phyloP scores from a whole-genome alignment of 2,888 invertebrate genomes.

The Agrochola macilenta region DNA sequence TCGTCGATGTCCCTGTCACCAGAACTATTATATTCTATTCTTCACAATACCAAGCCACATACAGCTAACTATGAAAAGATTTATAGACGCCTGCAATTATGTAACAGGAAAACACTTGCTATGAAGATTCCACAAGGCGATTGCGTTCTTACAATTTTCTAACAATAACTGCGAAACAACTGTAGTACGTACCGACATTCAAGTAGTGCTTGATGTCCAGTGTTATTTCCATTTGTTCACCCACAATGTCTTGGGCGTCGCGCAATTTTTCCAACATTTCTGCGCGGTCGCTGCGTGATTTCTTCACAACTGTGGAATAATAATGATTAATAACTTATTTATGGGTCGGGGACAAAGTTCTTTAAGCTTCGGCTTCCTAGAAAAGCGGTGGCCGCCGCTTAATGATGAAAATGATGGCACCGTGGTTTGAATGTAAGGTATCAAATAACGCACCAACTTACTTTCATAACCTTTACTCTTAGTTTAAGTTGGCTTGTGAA shows the following conservation, averaged over 20 bases:
- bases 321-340: not conserved
- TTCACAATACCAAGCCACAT: too few species aligned
- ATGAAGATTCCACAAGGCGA: not conserved
- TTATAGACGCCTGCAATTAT: not conserved
- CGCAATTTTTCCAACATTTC: slow-evolving; percentile 35
- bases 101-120: not conserved
- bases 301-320: slow-evolving; percentile 66
- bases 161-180: not conserved
- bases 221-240: slow-evolving; percentile 68
- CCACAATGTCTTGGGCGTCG: slow-evolving; percentile 57
- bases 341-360: too few species aligned
- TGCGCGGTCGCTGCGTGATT: slow-evolving; percentile 55
- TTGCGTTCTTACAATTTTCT: not conserved
- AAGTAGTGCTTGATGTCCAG: slow-evolving; percentile 71
- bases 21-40: too few species aligned
- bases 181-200: slow-evolving; percentile 31
- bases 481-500: too few species aligned
- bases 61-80: too few species aligned
- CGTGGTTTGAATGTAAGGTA: too few species aligned
- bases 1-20: too few species aligned
- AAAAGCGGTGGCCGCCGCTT: too few species aligned
- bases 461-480: too few species aligned
- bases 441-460: too few species aligned
- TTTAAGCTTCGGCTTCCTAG: too few species aligned
- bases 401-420: too few species aligned